A percentile compares a stretch with the other conserved stretches of the same genome.
These are phyloP conservation scores for Paramuricea clavata DNA, from an alignment of 92 coral and sea anemone species.

Conservation along the genomic window DNA sequence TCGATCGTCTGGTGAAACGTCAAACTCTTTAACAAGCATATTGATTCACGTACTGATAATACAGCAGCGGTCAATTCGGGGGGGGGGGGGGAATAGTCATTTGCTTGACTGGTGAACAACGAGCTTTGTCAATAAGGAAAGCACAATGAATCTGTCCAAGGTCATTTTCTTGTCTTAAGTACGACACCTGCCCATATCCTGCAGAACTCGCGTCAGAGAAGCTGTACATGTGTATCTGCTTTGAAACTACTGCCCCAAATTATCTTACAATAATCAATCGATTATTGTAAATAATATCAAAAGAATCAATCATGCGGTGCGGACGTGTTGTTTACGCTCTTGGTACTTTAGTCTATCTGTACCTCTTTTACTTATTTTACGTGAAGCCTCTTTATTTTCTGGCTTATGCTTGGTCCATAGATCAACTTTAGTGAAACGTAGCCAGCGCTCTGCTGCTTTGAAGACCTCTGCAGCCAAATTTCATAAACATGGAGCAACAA, in stretches of 20 bases:
- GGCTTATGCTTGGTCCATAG: not conserved
- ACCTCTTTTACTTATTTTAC: too few species aligned
- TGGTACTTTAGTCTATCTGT: too few species aligned
- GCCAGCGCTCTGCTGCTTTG: conserved; percentile 48
- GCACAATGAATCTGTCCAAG: too few species aligned
- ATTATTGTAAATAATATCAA: too few species aligned
- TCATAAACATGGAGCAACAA: conserved; percentile 54
- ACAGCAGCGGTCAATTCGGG: conserved; percentile 49
- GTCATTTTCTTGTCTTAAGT: too few species aligned
- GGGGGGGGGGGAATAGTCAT: conserved; percentile 59
- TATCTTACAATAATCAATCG: too few species aligned
- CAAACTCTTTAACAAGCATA: conserved; percentile 19
- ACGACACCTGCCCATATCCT: too few species aligned
- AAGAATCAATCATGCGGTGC: too few species aligned
- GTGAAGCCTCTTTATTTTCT: too few species aligned
- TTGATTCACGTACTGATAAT: too few species aligned
- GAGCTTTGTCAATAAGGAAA: conserved; percentile 28
- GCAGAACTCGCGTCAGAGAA: conserved; percentile 26
- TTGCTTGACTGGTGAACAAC: conserved; percentile 16
- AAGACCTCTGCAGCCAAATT: conserved; percentile 50
- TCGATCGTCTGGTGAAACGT: too few species aligned
- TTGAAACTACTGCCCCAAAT: conserved; percentile 2
- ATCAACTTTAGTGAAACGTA: not conserved
- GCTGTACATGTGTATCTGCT: conserved; percentile 31
- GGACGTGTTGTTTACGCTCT: too few species aligned